A percentile compares a stretch with the other conserved stretches of the same genome.
Conservation (phyloP, 2,888 invertebrate genomes). For the Erebia aethiops region DNA sequence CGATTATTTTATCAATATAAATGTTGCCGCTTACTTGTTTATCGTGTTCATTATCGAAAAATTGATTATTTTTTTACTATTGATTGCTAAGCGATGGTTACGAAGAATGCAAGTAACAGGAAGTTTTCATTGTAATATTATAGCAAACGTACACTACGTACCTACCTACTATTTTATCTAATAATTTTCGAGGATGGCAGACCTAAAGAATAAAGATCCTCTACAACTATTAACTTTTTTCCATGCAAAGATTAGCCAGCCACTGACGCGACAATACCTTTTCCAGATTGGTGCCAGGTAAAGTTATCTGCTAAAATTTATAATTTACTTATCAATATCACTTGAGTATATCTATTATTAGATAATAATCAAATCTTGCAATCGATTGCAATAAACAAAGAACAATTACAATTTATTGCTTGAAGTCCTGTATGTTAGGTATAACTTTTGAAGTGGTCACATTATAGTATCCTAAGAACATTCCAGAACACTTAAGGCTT, state of each 20-base stretch:
- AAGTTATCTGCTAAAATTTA: too few species aligned
- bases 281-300: too few species aligned
- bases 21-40: constrained; percentile 52
- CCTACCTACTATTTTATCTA: too few species aligned
- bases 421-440: too few species aligned
- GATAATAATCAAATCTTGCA: constrained; percentile 14
- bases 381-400: constrained; percentile 11
- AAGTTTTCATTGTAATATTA: not conserved
- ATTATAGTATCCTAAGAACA: constrained; percentile 19
- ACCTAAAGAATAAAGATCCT: too few species aligned
- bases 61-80: constrained; percentile 56
- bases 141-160: too few species aligned
- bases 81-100: constrained; percentile 38
- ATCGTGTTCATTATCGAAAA: constrained; percentile 56
- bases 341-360: not conserved
- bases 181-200: too few species aligned
- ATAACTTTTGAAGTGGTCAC: constrained; percentile 1
- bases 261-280: too few species aligned
- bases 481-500: constrained; percentile 39
- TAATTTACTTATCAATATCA: too few species aligned
- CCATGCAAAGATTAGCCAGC: too few species aligned
- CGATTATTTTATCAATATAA: constrained; percentile 60
- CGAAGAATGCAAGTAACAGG: constrained; percentile 34
- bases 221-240: too few species aligned
- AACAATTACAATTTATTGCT: constrained; percentile 19